Conservation (phyloP, 2,113 vertebrate genomes). For the Phrynosoma platyrhinos region DNA sequence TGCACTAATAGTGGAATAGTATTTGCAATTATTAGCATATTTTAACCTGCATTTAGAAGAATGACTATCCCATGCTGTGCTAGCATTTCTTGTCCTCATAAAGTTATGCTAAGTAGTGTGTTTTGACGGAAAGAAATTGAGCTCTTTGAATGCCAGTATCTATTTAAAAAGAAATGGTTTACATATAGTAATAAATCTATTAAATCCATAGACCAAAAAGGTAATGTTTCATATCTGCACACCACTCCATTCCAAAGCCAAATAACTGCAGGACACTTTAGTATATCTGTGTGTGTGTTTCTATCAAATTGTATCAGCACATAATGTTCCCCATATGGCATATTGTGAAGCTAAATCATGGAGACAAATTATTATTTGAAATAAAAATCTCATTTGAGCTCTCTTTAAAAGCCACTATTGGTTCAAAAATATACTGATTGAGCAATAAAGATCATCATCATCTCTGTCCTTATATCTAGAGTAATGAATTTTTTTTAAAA, state of each 20-base stretch:
- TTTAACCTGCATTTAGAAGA: conserved; percentile 56
- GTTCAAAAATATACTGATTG: background rate
- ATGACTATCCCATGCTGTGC: conserved; percentile 21
- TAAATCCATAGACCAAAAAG: background rate
- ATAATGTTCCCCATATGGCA: background rate
- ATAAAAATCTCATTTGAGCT: conserved; percentile 4
- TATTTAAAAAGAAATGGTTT: background rate
- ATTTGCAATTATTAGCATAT: conserved; percentile 56
- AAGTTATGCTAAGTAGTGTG: conserved; percentile 4
- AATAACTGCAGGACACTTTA: conserved; percentile 5
- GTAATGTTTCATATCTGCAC: background rate
- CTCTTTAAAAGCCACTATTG: conserved; percentile 23
- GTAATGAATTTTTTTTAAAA: background rate
- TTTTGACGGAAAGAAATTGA: conserved; percentile 12
- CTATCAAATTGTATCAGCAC: background rate
- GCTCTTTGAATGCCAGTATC: background rate
- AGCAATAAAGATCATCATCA: background rate
- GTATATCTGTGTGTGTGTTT: background rate
- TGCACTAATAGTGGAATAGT: conserved; percentile 44
- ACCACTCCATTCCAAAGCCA: background rate
- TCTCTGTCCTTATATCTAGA: background rate
- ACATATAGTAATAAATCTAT: background rate
- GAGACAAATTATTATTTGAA: background rate
- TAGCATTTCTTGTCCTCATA: conserved; percentile 20
- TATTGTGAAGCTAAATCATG: conserved; percentile 3